phyloP scores from a whole-genome alignment of 2,888 invertebrate genomes.

The Branchipolynoe longqiensis region DNA sequence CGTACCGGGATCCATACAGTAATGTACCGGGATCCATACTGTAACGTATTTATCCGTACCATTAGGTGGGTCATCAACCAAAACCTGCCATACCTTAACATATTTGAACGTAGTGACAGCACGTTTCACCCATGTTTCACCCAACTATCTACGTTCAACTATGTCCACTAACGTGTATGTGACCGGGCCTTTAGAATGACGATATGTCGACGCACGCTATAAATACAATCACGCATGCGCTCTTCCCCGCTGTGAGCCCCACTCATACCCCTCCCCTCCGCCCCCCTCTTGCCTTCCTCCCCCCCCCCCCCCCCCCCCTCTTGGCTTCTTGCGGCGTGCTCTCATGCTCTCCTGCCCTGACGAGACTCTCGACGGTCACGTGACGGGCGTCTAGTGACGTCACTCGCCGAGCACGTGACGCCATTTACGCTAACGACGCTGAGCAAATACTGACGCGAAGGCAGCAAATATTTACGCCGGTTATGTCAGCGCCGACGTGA shows the following conservation, averaged over 20 bases:
- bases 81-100: too few relatives aligned
- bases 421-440: conserved; percentile 37
- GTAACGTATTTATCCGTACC: too few relatives aligned
- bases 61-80: too few relatives aligned
- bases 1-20: too few relatives aligned
- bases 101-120: too few relatives aligned
- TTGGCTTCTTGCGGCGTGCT: neutral
- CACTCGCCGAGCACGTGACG: conserved; percentile 8
- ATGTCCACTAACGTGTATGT: neutral
- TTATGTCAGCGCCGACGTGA: conserved; percentile 16
- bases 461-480: conserved; percentile 27
- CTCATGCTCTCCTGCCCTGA: neutral
- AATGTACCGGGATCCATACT: too few relatives aligned
- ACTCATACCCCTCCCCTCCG: neutral
- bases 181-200: too few relatives aligned
- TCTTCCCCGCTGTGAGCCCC: neutral
- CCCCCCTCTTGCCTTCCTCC: neutral
- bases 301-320: neutral
- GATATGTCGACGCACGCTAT: too few relatives aligned
- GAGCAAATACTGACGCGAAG: conserved; percentile 12
- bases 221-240: too few relatives aligned
- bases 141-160: too few relatives aligned
- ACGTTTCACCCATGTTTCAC: neutral
- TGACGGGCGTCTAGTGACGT: conserved; percentile 13
- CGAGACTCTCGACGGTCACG: neutral